phyloP scores from a whole-genome alignment of 2,888 invertebrate species.

The Sericinus montela region DNA sequence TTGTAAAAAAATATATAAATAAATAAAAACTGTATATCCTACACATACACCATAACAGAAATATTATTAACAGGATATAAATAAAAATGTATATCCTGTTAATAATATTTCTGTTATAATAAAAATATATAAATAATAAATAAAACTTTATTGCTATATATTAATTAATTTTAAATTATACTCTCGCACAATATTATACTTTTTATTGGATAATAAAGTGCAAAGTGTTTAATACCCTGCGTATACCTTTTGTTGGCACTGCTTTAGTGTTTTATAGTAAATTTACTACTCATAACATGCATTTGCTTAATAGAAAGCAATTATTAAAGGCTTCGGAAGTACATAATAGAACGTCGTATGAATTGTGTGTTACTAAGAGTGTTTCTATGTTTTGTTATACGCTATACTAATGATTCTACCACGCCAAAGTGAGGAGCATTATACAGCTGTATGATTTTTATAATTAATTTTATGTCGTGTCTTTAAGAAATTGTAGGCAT shows the following conservation, averaged over 20 bases:
- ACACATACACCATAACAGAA: no score
- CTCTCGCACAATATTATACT: background rate
- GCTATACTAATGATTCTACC: conserved; percentile 2
- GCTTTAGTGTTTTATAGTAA: background rate
- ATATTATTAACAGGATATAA: no score
- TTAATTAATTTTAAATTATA: background rate
- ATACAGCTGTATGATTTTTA: conserved; percentile 1
- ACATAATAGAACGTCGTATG: background rate
- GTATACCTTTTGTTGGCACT: background rate
- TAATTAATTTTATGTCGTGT: no score
- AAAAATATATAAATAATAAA: no score
- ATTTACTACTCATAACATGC: background rate
- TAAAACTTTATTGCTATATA: no score
- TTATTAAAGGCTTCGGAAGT: background rate
- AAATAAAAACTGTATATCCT: no score
- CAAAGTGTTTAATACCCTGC: background rate
- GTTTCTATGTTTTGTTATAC: background rate
- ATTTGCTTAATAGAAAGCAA: background rate
- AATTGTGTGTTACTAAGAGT: background rate
- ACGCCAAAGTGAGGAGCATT: conserved; percentile 8
- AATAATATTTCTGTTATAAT: no score
- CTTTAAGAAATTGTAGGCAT: no score
- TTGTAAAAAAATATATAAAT: no score
- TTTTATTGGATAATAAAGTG: background rate
- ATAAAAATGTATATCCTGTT: no score